A percentile compares a stretch with the other conserved stretches of the same genome.
Evolutionary conservation across 2,797 vertebrate genomes (phyloP).

Genomic region (Aselliscus stoliczkanus): DNA sequence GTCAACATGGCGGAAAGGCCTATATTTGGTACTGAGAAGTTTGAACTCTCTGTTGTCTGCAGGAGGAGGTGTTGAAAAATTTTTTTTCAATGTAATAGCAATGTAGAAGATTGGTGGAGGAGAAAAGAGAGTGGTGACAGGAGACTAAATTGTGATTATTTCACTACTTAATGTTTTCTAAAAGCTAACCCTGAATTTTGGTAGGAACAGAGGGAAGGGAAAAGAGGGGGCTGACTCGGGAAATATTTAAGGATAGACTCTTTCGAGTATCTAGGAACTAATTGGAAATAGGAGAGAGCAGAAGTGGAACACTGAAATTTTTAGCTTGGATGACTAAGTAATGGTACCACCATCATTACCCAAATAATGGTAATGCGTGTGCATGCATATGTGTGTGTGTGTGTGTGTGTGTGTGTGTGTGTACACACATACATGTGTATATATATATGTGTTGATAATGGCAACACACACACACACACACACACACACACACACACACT

Average conservation of each 20-base stretch:
- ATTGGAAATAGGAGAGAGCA: not conserved
- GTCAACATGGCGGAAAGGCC: not conserved
- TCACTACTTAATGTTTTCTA: not conserved
- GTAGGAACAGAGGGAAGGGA: not conserved
- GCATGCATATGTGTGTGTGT: not conserved
- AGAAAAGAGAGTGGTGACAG: not conserved
- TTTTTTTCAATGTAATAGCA: not conserved
- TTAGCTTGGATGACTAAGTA: not conserved
- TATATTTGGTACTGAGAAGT: not conserved
- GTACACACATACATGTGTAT: no score
- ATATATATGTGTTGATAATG: no score
- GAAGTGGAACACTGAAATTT: not conserved
- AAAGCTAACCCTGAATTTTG: not conserved
- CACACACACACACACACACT: no score
- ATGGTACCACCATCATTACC: not conserved
- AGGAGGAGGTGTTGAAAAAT: not conserved
- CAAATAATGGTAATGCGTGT: not conserved
- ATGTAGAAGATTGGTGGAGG: not conserved
- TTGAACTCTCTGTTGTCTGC: not conserved
- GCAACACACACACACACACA: no score
- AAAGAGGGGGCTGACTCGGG: not conserved
- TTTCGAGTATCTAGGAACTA: not conserved
- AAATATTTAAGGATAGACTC: not conserved
- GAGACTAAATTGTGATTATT: not conserved
- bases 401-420: not conserved